These are phyloP conservation scores for Grus americana DNA, from an alignment of 2,113 vertebrate genomes.

Conservation along the genomic window DNA sequence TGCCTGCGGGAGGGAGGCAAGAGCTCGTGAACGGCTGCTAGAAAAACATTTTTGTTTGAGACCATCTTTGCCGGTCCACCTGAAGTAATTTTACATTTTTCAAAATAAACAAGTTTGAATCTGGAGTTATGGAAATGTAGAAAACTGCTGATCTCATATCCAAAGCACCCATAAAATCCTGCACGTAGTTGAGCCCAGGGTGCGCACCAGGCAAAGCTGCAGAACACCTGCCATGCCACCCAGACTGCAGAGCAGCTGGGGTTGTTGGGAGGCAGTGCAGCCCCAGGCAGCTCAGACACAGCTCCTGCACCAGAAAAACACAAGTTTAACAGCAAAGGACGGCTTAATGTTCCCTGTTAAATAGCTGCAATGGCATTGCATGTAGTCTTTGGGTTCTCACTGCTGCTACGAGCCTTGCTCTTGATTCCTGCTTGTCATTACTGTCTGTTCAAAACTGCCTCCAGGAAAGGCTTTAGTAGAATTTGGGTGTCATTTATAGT, in stretches of 20 bases:
- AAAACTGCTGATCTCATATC: fast-evolving
- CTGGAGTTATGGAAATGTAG: neutral
- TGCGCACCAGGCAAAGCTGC: neutral
- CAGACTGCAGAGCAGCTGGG: neutral
- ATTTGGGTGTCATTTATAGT: neutral
- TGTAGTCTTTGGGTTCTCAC: neutral
- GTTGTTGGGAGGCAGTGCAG: neutral
- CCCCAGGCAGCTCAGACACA: neutral
- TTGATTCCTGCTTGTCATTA: neutral
- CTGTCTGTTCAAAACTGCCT: neutral
- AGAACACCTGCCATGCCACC: fast-evolving
- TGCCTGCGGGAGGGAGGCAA: neutral
- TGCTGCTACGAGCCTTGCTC: neutral
- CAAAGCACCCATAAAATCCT: neutral
- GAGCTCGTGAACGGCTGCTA: neutral
- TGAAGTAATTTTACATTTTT: neutral
- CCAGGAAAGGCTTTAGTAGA: neutral
- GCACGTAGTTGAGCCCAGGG: neutral
- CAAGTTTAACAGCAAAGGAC: neutral
- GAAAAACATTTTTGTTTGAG: neutral
- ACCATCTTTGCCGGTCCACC: neutral
- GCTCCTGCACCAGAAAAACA: neutral
- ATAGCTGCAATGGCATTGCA: fast-evolving
- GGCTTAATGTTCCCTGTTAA: neutral
- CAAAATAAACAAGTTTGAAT: neutral